Evolutionary conservation across 1,140 invertebrate genomes (phyloP), one percentile per base, ranked within the genome.

Genomic region (Lasioglossum baleicum): DNA sequence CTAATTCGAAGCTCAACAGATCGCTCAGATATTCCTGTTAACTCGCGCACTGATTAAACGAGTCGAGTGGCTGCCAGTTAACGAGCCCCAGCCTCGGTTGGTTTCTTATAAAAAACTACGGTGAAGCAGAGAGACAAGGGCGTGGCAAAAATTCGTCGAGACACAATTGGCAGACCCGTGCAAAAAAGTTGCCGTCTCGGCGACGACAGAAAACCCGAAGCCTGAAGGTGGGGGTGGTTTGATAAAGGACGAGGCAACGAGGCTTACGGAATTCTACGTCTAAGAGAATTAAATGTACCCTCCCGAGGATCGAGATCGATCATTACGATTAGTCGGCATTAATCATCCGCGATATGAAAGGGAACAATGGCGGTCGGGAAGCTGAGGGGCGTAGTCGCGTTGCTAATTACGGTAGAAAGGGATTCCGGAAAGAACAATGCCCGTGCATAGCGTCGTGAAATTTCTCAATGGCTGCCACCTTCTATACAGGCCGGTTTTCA

Each of bases 281-380:
- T 60, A 60, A 79, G 69, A 58, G 70, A 79, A 79, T 79, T 58
- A 79, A 79, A 73, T 22, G 70, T 65, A 73, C 69, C 60, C 61
- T 15, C 40, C 20, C 69, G 48, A 42, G 22, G 31, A 35, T 35
- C 31, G 61, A 71, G 76, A 79, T 79, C 76, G 76, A 79, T 79
- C 76, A 40, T 79, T 65, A 66, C 58, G 76, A 73, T 79, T 79
- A 79, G 76, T 58, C 48, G 61, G 35, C 76, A 79, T 79, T 79
- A 79, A 79, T 79, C 76, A 79, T 79, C 70, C 60, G 35, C 51
- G 76, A 79, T 73, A 66, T 79, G 76, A 72, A 79, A 79, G 72
- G 70, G 76, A 79, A 79, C 69, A 79, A 79, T 79, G 76, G 75
- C 35, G 10, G 65, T 6, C 15, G 35, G 10, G 35, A 53, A n/a